Conservation (phyloP, 2,797 vertebrate genomes). For the Oreortyx pictus region DNA sequence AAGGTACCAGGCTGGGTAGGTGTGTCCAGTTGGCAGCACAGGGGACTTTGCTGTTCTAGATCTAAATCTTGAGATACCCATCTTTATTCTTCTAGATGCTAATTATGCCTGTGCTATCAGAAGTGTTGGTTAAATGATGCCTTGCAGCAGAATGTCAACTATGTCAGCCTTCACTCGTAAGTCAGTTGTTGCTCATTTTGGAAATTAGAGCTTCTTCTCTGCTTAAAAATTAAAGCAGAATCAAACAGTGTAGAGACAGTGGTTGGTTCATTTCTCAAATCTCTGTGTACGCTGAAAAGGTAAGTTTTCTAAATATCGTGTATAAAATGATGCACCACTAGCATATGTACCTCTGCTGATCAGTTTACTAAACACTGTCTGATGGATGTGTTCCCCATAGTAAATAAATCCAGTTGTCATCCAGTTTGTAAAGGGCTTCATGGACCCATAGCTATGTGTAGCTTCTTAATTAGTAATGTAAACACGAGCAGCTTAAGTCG, state of each 20-base stretch:
- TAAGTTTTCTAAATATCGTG: background rate
- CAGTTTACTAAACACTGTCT: background rate
- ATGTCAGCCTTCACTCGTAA: background rate
- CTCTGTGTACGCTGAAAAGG: background rate
- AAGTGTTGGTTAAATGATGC: background rate
- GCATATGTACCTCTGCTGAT: background rate
- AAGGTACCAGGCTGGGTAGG: background rate
- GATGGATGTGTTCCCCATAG: background rate
- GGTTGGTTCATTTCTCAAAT: background rate
- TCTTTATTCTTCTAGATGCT: background rate
- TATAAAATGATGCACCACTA: background rate
- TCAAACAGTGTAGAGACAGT: background rate
- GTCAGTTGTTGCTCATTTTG: slow-evolving; percentile 16
- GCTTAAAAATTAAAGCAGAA: background rate
- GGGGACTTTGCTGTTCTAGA: background rate
- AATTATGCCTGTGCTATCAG: background rate
- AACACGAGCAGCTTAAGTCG: background rate
- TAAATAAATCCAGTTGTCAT: background rate
- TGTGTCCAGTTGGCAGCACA: background rate
- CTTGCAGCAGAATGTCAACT: background rate
- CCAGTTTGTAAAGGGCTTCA: background rate
- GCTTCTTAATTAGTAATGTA: background rate
- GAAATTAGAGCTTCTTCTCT: background rate
- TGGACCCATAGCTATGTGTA: background rate
- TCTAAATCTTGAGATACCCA: background rate